Base-by-base conservation (phyloP, 1,140 invertebrate species). In the Carposina sasakii region DNA sequence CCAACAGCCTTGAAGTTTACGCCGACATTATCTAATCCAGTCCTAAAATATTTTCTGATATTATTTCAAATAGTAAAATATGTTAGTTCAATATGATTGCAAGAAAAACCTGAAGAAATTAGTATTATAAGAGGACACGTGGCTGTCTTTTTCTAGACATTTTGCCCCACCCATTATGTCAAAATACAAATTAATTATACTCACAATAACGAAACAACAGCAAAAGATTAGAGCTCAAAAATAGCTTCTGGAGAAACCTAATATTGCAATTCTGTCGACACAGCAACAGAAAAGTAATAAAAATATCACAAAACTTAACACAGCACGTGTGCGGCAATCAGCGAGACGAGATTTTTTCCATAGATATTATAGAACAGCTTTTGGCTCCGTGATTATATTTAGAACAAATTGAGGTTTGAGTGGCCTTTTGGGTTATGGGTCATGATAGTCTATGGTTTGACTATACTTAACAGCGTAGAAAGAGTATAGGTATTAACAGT, bases 301-400 rank as follows among this genome's bases (percentile, higher is more conserved):
- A 79, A 81, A 79, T 76, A 79, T 73, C 67, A 77, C 70, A 81
- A 81, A 76, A 74, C 63, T 65, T 71, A n/a, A n/a, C n/a, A n/a
- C 69, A 69, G 77, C 77, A 83, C 79, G 76, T 83, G 79, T 83
- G 74, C 77, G 74, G 74, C 72, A 69, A 75, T 66, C 66, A 67
- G 75, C 66, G 77, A 77, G n/a, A n/a, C n/a, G n/a, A n/a, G n/a
- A n/a, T n/a, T n/a, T n/a, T n/a, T n/a, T n/a, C n/a, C n/a, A n/a
- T n/a, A n/a, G n/a, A n/a, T n/a, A n/a, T n/a, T n/a, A n/a, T n/a
- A n/a, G n/a, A n/a, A n/a, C n/a, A n/a, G n/a, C n/a, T n/a, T n/a
- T n/a, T n/a, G n/a, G n/a, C n/a, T n/a, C n/a, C n/a, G n/a, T n/a
- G n/a, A n/a, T n/a, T n/a, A n/a, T n/a, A n/a, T n/a, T n/a, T n/a